These are phyloP conservation scores for Epirrhoe alternata DNA, from an alignment of 2,888 invertebrate genomes.

Conservation along the genomic window DNA sequence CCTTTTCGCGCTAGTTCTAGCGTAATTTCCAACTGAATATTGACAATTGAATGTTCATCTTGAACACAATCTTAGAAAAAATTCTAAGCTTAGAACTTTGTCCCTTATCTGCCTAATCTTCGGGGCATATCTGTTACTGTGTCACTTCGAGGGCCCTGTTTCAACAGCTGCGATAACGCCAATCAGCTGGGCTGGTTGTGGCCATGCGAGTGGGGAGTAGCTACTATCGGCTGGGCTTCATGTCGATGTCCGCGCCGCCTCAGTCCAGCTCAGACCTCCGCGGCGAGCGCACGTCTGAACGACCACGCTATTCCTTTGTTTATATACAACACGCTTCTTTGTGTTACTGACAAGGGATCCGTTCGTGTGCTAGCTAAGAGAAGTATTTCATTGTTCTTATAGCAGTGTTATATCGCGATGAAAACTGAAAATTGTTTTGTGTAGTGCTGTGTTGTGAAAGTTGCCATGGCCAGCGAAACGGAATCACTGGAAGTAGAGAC, in stretches of 20 bases:
- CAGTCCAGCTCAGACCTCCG: slow-evolving; percentile 52
- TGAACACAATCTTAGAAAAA: background rate
- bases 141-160: slow-evolving; percentile 11
- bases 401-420: slow-evolving; percentile 49
- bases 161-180: slow-evolving; percentile 46
- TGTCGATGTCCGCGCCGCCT: background rate
- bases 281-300: slow-evolving; percentile 54
- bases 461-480: slow-evolving; percentile 71
- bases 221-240: slow-evolving; percentile 49
- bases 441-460: slow-evolving; percentile 55
- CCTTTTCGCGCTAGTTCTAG: too few species aligned
- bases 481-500: slow-evolving; percentile 67
- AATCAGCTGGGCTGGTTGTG: slow-evolving; percentile 52
- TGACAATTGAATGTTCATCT: too few species aligned
- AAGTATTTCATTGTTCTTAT: background rate
- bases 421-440: slow-evolving; percentile 50
- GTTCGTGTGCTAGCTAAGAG: background rate
- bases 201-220: slow-evolving; percentile 60
- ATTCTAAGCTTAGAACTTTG: background rate
- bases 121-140: slow-evolving; percentile 6
- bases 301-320: slow-evolving; percentile 63
- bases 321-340: slow-evolving; percentile 68
- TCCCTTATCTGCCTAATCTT: background rate
- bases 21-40: too few species aligned
- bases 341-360: slow-evolving; percentile 41